Percentiles rank a stretch among this genome's conserved stretches.
Conservation (phyloP, 2,797 vertebrate genomes). For the Catamblyrhynchus diadema region DNA sequence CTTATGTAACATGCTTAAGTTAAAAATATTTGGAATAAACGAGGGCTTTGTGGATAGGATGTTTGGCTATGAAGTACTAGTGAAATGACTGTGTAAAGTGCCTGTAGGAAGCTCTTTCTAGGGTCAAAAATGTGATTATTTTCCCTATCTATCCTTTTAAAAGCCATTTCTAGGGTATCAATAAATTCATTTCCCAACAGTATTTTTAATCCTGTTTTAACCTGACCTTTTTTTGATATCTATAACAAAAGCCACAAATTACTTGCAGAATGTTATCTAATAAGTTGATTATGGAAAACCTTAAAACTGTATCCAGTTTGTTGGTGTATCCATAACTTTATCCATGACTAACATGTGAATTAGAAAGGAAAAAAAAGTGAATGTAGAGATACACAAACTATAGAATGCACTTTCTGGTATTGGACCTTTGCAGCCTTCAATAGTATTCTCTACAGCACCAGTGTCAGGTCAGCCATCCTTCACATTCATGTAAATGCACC, state of each 20-base stretch:
- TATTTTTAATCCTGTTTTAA: background rate
- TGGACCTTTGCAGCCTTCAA: background rate
- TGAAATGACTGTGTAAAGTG: background rate
- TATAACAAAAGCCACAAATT: background rate
- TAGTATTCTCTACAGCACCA: background rate
- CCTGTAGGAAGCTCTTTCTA: background rate
- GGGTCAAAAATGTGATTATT: background rate
- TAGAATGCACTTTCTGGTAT: background rate
- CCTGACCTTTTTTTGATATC: background rate
- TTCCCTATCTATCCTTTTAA: background rate
- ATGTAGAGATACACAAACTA: background rate
- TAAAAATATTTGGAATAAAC: background rate
- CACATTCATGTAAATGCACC: background rate
- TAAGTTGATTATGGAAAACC: background rate
- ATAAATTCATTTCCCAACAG: background rate
- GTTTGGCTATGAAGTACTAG: background rate
- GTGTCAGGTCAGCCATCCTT: background rate
- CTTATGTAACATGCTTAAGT: background rate
- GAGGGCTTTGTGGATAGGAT: background rate
- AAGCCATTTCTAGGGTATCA: background rate
- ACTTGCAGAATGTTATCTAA: background rate
- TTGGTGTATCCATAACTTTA: background rate
- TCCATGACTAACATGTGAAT: background rate
- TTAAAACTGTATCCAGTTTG: background rate
- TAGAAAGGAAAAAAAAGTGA: background rate